Conservation (phyloP, 1,140 invertebrate genomes). For the Sycophaga agraensis region DNA sequence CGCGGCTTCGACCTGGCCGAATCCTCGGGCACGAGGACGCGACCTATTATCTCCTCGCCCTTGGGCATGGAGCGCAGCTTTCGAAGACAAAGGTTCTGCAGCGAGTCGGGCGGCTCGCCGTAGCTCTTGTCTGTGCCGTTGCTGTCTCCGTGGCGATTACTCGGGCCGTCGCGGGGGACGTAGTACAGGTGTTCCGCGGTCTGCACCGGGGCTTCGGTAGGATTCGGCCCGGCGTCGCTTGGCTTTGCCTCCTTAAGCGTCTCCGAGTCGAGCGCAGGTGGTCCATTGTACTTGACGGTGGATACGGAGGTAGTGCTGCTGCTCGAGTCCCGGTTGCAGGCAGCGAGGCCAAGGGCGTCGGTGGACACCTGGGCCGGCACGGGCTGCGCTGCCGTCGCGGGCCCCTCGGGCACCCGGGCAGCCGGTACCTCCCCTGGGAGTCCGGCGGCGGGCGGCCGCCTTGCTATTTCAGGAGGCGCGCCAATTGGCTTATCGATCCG, state of each 20-base stretch:
- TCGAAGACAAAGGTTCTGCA: constrained; percentile 64
- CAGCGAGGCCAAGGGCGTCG: background rate
- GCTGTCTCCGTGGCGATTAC: background rate
- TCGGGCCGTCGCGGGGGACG: constrained; percentile 17
- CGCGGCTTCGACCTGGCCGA: too few species aligned
- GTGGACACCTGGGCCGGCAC: background rate
- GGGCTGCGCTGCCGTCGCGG: too few species aligned
- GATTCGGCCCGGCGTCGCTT: background rate
- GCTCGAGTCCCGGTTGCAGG: constrained; percentile 48
- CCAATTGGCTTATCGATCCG: constrained; percentile 34
- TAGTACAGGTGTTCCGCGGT: constrained; percentile 43
- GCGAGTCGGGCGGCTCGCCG: background rate
- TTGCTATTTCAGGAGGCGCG: constrained; percentile 38
- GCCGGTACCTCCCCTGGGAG: too few species aligned
- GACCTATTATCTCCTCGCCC: constrained; percentile 66
- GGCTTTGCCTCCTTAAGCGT: too few species aligned
- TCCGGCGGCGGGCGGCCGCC: background rate
- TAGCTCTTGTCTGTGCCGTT: background rate
- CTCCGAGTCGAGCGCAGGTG: too few species aligned
- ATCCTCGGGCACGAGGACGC: too few species aligned
- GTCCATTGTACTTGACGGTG: constrained; percentile 60
- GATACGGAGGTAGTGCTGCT: constrained; percentile 58
- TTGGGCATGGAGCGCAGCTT: constrained; percentile 66
- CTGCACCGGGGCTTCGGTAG: background rate
- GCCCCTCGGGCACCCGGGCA: too few species aligned